Evolutionary conservation across 2,797 vertebrate species (phyloP), one percentile per base, ranked within the genome.

Genomic region (Halcyon leucocephala): DNA sequence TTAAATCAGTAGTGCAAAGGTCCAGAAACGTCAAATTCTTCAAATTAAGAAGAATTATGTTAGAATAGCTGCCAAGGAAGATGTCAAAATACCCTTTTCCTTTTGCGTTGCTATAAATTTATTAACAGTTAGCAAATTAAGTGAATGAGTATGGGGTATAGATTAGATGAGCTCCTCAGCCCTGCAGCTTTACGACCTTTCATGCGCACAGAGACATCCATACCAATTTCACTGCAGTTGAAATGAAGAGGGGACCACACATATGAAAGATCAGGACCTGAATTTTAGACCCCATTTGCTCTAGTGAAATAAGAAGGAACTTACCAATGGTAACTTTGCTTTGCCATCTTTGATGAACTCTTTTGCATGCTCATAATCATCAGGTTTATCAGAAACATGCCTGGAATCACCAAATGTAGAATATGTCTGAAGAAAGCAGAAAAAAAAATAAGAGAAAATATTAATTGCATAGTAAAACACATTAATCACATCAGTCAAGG

Each of bases 321-420:
- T 98, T 92, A 99, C 99, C 97, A 99, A 82, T 37, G 99, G 98
- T 64, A 98, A 80, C 61, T 96, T 98, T 10, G 95, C 97, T 65
- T 98, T 98, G 58, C 97, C 89, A 55, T 97, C 97, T 73, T 98
- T 98, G 77, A 98, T 91, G 69, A 97, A 95, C 37, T 96, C 96
- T 88, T 97, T 96, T 35, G 97, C 99, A 44, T 99, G 98, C 28
- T 98, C 98, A 65, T 99, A 99, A 92, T 99, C 98, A 24, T 97
- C 97, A 18, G 93, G 95, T 57, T 97, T 97, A 84, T 98, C 97
- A 58, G 98, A 98, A 29, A 89, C 97, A 74, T 98, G 98, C 67
- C 79, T 98, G 61, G 97, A 97, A 95, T 97, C 96, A 85, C 97
- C 97, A 37, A 94, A 97, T 26, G 98, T 83, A 86, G 98, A 98